A percentile compares a stretch with the other conserved stretches of the same genome.
These are phyloP conservation scores for Rhea pennata DNA, from an alignment of 2,113 vertebrate genomes.

Conservation along the genomic window DNA sequence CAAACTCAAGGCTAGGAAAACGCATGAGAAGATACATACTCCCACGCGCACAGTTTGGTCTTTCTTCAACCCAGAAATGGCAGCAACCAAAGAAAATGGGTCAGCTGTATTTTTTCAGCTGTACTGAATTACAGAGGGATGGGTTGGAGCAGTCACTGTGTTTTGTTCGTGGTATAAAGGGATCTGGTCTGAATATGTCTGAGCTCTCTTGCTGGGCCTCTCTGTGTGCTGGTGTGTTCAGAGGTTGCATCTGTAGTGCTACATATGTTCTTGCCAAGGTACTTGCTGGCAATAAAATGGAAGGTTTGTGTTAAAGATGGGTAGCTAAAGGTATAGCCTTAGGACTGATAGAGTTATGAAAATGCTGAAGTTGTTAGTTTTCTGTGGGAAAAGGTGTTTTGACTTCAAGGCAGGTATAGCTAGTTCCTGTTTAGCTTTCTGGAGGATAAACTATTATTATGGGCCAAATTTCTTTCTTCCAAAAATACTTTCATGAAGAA, in stretches of 20 bases:
- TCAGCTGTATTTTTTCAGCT: neutral
- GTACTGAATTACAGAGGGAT: neutral
- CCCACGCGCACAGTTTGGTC: neutral
- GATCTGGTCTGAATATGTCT: neutral
- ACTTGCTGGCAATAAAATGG: neutral
- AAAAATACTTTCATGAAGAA: neutral
- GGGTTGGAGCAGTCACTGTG: neutral
- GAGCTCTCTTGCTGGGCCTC: neutral
- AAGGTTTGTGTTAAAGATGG: neutral
- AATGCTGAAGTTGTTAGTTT: neutral
- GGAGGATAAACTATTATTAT: neutral
- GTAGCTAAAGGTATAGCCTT: neutral
- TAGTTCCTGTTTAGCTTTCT: neutral
- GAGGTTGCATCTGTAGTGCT: neutral
- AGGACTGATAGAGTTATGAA: neutral
- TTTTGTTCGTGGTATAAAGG: neutral
- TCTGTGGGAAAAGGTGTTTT: neutral
- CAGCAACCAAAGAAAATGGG: neutral
- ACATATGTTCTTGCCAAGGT: rapidly evolving
- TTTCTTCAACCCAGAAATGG: neutral
- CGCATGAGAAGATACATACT: neutral
- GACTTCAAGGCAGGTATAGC: neutral
- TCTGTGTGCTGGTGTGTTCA: neutral
- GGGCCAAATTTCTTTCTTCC: neutral
- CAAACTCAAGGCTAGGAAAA: neutral